Evolutionary conservation across 2,113 vertebrate species (phyloP).

Genomic region (Python bivittatus): DNA sequence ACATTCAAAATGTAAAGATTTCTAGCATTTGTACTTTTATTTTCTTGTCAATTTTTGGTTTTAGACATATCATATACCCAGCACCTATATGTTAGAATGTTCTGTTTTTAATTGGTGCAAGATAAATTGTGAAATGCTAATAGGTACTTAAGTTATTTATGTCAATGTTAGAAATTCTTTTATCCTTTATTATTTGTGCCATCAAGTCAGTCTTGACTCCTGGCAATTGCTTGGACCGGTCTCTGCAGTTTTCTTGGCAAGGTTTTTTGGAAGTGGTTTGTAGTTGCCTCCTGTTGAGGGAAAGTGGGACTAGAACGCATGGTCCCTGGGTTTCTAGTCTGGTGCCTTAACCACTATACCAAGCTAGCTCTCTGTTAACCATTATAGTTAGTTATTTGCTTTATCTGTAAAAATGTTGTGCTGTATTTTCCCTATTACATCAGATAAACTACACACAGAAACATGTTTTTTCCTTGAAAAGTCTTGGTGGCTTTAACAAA

Average conservation of each 20-base stretch:
- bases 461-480: background rate
- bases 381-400: background rate
- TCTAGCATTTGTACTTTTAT: conserved; percentile 44
- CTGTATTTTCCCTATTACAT: background rate
- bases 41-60: conserved; percentile 46
- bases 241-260: background rate
- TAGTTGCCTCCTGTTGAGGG: background rate
- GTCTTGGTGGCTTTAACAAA: conserved; percentile 1
- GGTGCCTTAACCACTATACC: background rate
- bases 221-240: background rate
- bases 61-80: conserved; percentile 29
- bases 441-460: background rate
- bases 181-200: too few species aligned
- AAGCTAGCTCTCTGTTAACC: background rate
- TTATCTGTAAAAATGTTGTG: background rate
- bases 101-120: background rate
- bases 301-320: background rate
- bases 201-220: too few species aligned
- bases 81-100: background rate
- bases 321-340: background rate
- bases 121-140: conserved; percentile 26
- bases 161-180: background rate
- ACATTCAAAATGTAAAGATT: conserved; percentile 46
- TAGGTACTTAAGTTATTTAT: background rate
- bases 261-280: background rate